These are phyloP conservation scores for Euphysa ruthae DNA, from an alignment of 30 jellyfish, hydroid and myxozoan genomes.

Conservation along the genomic window DNA sequence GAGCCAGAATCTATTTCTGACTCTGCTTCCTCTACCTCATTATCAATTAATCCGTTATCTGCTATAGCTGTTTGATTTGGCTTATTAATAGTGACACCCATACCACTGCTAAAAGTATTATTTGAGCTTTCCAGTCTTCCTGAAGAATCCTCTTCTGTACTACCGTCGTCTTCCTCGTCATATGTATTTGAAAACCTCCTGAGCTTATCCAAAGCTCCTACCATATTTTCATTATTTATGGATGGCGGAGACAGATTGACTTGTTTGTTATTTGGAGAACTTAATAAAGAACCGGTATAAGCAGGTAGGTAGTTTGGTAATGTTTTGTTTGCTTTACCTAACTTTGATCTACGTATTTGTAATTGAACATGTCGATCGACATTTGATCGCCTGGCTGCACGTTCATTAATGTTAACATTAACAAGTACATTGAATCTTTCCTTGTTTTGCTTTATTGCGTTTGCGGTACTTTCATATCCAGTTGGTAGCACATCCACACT, in stretches of 20 bases:
- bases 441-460: slow-evolving; percentile 36
- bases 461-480: slow-evolving; percentile 4
- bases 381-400: slow-evolving; percentile 56
- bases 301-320: no score
- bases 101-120: no score
- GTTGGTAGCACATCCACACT: not conserved
- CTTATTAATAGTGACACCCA: no score
- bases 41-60: not conserved
- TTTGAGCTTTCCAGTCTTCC: no score
- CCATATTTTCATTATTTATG: no score
- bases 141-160: no score
- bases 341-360: not conserved
- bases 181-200: no score
- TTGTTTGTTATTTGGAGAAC: no score
- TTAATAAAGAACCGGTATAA: no score
- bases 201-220: no score
- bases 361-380: slow-evolving; percentile 10
- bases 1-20: slow-evolving; percentile 18
- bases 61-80: not conserved
- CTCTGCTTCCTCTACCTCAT: slow-evolving; percentile 14
- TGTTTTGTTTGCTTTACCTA: not conserved
- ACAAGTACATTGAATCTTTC: slow-evolving; percentile 89
- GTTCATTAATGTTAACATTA: slow-evolving; percentile 84
- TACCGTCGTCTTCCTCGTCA: no score
- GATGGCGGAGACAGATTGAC: no score